A percentile compares a stretch with the other conserved stretches of the same genome.
Evolutionary conservation across 64 coral and sea anemone species (phyloP).

Genomic region (Catalaphyllia jardinei): DNA sequence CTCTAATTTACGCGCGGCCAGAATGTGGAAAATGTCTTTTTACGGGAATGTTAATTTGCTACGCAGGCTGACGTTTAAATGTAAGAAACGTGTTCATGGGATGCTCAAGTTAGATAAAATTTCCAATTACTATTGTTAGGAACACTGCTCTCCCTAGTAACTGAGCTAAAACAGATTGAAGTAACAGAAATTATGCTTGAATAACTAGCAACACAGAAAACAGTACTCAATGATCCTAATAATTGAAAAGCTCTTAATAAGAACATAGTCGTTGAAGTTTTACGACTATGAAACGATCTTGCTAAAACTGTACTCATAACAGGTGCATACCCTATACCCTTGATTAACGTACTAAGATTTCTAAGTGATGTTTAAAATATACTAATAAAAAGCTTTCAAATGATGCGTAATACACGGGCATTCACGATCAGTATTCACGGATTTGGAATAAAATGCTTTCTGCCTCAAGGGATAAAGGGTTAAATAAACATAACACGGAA

Average conservation of each 20-base stretch:
- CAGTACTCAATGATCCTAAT: background rate
- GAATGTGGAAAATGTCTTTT: too few species aligned
- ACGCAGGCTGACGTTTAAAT: background rate
- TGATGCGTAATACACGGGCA: conserved; percentile 4
- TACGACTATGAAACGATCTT: conserved; percentile 28
- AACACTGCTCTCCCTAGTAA: conserved; percentile 4
- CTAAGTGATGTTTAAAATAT: background rate
- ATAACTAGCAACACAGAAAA: conserved; percentile 6
- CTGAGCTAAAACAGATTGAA: too few species aligned
- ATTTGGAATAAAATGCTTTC: background rate
- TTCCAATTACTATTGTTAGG: conserved; percentile 18
- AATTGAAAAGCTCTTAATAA: background rate
- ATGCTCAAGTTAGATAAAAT: conserved; percentile 27
- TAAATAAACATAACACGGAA: conserved; percentile 13
- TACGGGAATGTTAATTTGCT: too few species aligned
- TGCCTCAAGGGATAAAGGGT: conserved; percentile 12
- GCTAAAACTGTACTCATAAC: background rate
- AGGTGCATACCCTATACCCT: background rate
- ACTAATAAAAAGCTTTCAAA: conserved; percentile 7
- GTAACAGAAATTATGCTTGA: background rate
- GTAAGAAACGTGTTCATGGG: conserved; percentile 4
- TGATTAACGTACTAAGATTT: background rate
- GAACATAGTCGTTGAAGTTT: background rate
- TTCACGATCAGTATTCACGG: background rate
- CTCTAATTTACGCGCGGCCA: too few species aligned